phyloP scores from a whole-genome alignment of 1,140 invertebrate genomes.

The Eulimnadia texana region DNA sequence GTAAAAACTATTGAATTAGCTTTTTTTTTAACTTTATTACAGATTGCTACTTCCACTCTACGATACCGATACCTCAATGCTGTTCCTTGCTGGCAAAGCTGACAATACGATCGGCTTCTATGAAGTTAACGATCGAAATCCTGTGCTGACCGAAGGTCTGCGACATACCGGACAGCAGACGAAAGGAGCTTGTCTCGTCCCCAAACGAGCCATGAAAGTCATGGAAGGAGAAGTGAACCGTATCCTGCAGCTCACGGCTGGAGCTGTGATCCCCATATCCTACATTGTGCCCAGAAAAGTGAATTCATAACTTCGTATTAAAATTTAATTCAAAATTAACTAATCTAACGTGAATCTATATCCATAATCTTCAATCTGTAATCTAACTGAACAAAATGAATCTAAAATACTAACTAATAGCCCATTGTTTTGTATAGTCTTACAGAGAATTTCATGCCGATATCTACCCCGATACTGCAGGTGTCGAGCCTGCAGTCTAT shows the following conservation, averaged over 20 bases:
- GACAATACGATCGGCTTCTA: conserved; percentile 74
- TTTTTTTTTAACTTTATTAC: conserved; percentile 22
- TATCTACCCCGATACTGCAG: conserved; percentile 74
- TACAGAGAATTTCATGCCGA: conserved; percentile 86
- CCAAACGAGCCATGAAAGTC: conserved; percentile 77
- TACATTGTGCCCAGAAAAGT: conserved; percentile 87
- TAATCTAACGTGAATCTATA: conserved; percentile 3
- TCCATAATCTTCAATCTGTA: neutral
- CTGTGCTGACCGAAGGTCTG: conserved; percentile 66
- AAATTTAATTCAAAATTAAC: neutral
- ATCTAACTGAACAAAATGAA: no score
- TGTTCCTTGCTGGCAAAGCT: conserved; percentile 84
- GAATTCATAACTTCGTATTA: conserved; percentile 16
- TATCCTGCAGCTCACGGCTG: conserved; percentile 66
- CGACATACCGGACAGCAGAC: conserved; percentile 72
- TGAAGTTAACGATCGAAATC: conserved; percentile 68
- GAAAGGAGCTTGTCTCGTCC: conserved; percentile 77
- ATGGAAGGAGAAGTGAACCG: conserved; percentile 91
- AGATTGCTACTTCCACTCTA: conserved; percentile 73
- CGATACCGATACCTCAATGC: conserved; percentile 83
- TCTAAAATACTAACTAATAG: neutral
- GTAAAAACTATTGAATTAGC: no score
- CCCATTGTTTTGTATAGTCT: conserved; percentile 39
- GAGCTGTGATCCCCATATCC: conserved; percentile 74
- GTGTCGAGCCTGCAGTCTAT: conserved; percentile 54